These are phyloP conservation scores for Sorex maritimensis DNA, from an alignment of 2,797 vertebrate species.

Conservation along the genomic window DNA sequence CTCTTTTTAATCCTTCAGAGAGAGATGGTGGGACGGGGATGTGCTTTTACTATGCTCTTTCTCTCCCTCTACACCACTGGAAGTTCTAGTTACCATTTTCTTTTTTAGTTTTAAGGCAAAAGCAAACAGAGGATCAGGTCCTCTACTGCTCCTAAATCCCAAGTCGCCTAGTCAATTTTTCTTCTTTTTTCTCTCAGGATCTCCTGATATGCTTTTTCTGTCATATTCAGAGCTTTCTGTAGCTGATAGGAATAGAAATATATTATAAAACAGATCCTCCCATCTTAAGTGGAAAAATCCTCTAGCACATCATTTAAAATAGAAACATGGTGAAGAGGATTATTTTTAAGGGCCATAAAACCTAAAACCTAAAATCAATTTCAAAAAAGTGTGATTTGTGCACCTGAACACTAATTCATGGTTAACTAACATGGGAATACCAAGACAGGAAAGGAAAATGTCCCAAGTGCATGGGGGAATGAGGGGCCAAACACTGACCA, in stretches of 20 bases:
- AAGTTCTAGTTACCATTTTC: background rate
- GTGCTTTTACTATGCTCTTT: background rate
- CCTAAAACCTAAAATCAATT: background rate
- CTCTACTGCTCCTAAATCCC: background rate
- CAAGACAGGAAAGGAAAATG: background rate
- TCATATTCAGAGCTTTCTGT: background rate
- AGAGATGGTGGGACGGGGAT: background rate
- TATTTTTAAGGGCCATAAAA: background rate
- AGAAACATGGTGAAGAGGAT: background rate
- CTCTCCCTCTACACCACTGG: background rate
- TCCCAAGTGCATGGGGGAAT: background rate
- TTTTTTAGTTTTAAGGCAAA: background rate
- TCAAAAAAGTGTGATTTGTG: background rate
- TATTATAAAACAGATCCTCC: background rate
- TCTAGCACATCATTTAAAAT: background rate
- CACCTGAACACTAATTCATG: background rate
- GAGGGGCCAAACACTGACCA: background rate
- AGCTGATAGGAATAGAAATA: background rate
- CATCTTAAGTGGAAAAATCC: background rate
- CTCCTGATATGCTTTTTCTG: background rate
- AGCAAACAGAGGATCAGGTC: background rate
- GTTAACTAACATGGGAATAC: background rate
- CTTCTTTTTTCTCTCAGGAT: background rate
- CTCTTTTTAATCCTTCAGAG: background rate
- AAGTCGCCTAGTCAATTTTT: background rate